Conservation (phyloP, 2,888 invertebrate species). For the Ametastegia equiseti region DNA sequence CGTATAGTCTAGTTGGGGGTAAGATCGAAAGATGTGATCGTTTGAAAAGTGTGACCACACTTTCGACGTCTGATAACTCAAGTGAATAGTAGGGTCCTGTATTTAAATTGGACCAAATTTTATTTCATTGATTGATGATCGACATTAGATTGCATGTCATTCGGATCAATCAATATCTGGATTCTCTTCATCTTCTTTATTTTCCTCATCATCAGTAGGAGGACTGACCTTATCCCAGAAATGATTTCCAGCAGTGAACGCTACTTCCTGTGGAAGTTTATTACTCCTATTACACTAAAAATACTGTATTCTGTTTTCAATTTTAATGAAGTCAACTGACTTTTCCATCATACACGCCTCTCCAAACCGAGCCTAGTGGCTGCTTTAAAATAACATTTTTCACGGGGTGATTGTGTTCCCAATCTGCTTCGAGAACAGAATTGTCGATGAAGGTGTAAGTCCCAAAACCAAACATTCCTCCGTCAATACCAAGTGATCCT, state of each 20-base stretch:
- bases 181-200: background rate
- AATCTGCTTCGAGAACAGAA: slow-evolving; percentile 76
- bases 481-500: slow-evolving; percentile 76
- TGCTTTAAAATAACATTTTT: slow-evolving; percentile 76
- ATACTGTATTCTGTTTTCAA: background rate
- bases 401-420: slow-evolving; percentile 77
- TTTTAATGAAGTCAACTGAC: slow-evolving; percentile 66
- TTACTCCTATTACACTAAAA: slow-evolving; percentile 20
- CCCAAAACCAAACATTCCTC: slow-evolving; percentile 77
- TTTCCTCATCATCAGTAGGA: background rate
- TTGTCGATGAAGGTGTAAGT: slow-evolving; percentile 78
- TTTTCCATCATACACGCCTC: slow-evolving; percentile 70
- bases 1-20: background rate
- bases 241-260: slow-evolving; percentile 59
- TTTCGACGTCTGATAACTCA: background rate
- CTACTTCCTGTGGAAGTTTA: slow-evolving; percentile 50
- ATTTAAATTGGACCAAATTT: background rate
- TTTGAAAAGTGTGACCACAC: background rate
- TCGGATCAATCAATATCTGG: background rate
- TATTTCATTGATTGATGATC: background rate
- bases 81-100: background rate
- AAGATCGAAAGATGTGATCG: background rate
- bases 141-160: background rate
- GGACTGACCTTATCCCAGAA: slow-evolving; percentile 59
- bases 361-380: slow-evolving; percentile 78